Percentiles rank a stretch among this genome's conserved stretches.
Conservation (phyloP, 1,140 invertebrate species). For the Caerostris darwini region DNA sequence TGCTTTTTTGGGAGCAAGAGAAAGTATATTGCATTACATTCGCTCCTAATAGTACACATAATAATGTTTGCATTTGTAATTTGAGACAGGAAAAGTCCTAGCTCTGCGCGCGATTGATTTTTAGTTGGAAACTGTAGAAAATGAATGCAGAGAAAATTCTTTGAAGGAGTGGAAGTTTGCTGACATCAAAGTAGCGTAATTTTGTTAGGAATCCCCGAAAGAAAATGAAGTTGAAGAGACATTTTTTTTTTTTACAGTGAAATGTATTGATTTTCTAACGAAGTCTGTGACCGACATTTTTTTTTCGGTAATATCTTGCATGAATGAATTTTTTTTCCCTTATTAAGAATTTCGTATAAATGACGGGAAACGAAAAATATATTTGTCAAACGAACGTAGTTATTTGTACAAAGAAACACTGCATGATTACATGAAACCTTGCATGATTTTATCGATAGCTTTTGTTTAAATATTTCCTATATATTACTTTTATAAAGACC, state of each 20-base stretch:
- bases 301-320: not conserved
- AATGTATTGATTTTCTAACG: not conserved
- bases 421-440: no score
- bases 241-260: not conserved
- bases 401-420: no score
- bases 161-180: not conserved
- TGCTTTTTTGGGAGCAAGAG: not conserved
- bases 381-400: no score
- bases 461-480: no score
- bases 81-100: not conserved
- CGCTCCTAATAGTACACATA: slow-evolving; percentile 42
- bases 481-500: no score
- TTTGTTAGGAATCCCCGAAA: not conserved
- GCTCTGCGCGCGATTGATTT: slow-evolving; percentile 17
- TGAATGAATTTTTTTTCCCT: no score
- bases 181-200: slow-evolving; percentile 1
- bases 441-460: no score
- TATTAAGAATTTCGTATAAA: no score
- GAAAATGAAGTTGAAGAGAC: not conserved
- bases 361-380: no score
- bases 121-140: not conserved
- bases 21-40: slow-evolving; percentile 47
- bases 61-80: slow-evolving; percentile 71
- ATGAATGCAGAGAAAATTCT: not conserved
- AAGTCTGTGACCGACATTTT: not conserved